A percentile compares a stretch with the other conserved stretches of the same genome.
phyloP scores from a whole-genome alignment of 2,113 vertebrate species.

The Isurus oxyrinchus region DNA sequence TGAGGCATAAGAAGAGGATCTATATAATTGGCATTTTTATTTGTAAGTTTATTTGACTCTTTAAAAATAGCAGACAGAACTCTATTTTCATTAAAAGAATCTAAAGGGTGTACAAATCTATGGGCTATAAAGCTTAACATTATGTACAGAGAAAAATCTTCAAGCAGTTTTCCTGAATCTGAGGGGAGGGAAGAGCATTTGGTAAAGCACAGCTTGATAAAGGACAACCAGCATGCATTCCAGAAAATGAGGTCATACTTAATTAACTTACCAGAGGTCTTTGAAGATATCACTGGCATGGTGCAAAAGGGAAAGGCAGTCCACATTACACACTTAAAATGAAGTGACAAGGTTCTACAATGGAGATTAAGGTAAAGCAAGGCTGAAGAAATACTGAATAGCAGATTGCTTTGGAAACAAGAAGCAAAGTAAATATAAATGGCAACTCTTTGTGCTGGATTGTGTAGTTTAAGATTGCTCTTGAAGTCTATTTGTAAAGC shows the following conservation, averaged over 20 bases:
- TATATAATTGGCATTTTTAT: background rate
- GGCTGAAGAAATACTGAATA: background rate
- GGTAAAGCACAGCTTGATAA: conserved; percentile 26
- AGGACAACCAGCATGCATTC: conserved; percentile 24
- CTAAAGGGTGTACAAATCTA: background rate
- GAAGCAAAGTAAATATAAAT: background rate
- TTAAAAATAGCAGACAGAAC: background rate
- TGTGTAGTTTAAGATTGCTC: background rate
- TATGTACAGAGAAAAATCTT: conserved; percentile 9
- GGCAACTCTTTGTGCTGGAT: background rate
- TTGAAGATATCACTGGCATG: conserved; percentile 9
- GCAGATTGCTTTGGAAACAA: background rate
- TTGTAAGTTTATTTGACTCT: background rate
- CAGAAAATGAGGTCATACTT: conserved; percentile 30
- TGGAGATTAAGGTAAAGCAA: conserved; percentile 21
- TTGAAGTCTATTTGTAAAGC: background rate
- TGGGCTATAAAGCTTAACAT: background rate
- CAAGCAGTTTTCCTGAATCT: background rate
- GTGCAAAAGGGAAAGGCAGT: conserved; percentile 13
- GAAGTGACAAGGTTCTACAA: conserved; percentile 2
- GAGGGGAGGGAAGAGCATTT: background rate
- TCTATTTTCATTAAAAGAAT: background rate
- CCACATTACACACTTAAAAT: background rate
- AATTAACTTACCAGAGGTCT: conserved; percentile 14
- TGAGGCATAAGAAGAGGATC: background rate